phyloP scores from a whole-genome alignment of 30 jellyfish, hydroid and myxozoan species.

The Rhopilema esculentum region DNA sequence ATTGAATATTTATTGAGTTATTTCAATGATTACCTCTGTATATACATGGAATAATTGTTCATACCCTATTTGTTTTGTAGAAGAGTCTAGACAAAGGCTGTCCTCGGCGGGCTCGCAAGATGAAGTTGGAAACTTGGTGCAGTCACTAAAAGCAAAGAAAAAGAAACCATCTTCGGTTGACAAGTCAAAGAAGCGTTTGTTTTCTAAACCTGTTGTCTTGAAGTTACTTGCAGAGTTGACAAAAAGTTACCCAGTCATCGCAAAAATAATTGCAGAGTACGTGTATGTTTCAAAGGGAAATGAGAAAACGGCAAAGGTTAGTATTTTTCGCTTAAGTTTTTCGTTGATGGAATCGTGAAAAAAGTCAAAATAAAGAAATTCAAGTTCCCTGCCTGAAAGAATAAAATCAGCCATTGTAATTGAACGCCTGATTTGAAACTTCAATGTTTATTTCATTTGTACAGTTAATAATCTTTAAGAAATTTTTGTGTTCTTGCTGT shows the following conservation, averaged over 20 bases:
- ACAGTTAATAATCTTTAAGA: no score
- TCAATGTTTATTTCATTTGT: no score
- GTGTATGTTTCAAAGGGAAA: constrained; percentile 46
- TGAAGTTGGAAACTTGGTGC: constrained; percentile 10
- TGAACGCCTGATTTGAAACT: no score
- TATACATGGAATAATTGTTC: no score
- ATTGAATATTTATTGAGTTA: no score
- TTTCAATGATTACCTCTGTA: no score
- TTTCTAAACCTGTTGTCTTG: constrained; percentile 68
- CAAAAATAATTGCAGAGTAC: constrained; percentile 65
- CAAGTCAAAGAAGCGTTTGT: constrained; percentile 55
- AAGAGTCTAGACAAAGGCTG: constrained; percentile 48
- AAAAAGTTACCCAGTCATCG: constrained; percentile 86
- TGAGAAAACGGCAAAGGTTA: constrained; percentile 49
- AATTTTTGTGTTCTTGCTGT: no score
- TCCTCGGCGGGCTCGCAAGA: constrained; percentile 65
- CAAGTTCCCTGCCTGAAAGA: no score
- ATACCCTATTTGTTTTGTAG: not conserved
- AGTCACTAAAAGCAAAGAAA: constrained; percentile 35
- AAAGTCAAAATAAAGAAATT: no score
- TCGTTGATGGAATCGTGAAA: no score
- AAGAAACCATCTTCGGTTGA: constrained; percentile 29
- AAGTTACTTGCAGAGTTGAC: constrained; percentile 81
- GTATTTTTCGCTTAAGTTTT: no score
- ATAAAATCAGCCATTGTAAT: no score